phyloP scores from a whole-genome alignment of 1,140 invertebrate genomes.

The Metaphire vulgaris region DNA sequence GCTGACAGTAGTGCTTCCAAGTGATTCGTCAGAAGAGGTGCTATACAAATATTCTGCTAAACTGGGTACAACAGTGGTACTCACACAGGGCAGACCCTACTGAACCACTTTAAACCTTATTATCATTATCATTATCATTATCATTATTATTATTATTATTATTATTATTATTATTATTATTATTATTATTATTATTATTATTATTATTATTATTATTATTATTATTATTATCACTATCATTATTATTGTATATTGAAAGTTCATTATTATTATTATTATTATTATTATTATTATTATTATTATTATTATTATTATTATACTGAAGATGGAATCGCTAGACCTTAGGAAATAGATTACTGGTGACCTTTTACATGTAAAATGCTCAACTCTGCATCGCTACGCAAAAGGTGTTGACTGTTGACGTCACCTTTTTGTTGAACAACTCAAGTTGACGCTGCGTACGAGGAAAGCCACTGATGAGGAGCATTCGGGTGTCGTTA shows the following conservation, averaged over 20 bases:
- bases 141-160: background rate
- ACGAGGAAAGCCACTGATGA: background rate
- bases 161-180: background rate
- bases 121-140: background rate
- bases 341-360: background rate
- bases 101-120: too few relatives aligned
- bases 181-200: slow-evolving; percentile 5
- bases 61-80: too few relatives aligned
- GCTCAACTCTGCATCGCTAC: too few relatives aligned
- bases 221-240: background rate
- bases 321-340: background rate
- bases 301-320: background rate
- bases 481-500: background rate
- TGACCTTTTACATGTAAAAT: too few relatives aligned
- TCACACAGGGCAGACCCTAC: too few relatives aligned
- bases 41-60: too few relatives aligned
- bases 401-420: too few relatives aligned
- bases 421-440: background rate
- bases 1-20: background rate
- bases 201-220: slow-evolving; percentile 4
- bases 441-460: background rate
- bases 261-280: too few relatives aligned
- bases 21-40: too few relatives aligned
- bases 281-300: too few relatives aligned
- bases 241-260: background rate